Conservation (phyloP, 2,797 vertebrate species). For the Novumbra hubbsi region DNA sequence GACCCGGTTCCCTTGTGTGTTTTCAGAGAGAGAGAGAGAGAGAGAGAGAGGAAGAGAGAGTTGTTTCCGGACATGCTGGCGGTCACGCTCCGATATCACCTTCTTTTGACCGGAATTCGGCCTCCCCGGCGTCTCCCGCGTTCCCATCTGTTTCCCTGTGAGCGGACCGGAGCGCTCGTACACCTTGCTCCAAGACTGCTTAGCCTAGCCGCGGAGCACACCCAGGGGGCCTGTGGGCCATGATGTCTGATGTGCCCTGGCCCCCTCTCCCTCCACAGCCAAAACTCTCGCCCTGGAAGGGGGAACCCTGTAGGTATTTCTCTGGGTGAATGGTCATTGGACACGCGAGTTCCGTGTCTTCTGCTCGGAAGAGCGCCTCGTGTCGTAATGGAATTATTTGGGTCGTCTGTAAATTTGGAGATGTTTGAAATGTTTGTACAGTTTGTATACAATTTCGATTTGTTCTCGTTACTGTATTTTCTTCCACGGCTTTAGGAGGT, state of each 20-base stretch:
- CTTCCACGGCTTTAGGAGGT: no score
- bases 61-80: constrained; percentile 73
- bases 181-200: constrained; percentile 48
- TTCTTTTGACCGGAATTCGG: constrained; percentile 78
- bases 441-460: no score
- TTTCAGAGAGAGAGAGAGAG: constrained; percentile 29
- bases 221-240: constrained; percentile 22
- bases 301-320: background rate
- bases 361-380: background rate
- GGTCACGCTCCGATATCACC: constrained; percentile 76
- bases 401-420: background rate
- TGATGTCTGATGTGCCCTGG: constrained; percentile 21
- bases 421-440: background rate
- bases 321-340: background rate
- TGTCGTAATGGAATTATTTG: background rate
- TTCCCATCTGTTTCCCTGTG: constrained; percentile 77
- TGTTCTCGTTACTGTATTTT: no score
- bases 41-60: constrained; percentile 27
- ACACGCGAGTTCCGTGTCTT: background rate
- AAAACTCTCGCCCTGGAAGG: background rate
- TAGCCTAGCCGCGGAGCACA: constrained; percentile 12
- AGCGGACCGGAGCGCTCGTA: constrained; percentile 27
- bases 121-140: constrained; percentile 66
- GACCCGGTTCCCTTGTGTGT: constrained; percentile 38
- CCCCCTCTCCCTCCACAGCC: constrained; percentile 15